Conservation (phyloP, 2,888 invertebrate species). For the Phrixothrix hirtus region DNA sequence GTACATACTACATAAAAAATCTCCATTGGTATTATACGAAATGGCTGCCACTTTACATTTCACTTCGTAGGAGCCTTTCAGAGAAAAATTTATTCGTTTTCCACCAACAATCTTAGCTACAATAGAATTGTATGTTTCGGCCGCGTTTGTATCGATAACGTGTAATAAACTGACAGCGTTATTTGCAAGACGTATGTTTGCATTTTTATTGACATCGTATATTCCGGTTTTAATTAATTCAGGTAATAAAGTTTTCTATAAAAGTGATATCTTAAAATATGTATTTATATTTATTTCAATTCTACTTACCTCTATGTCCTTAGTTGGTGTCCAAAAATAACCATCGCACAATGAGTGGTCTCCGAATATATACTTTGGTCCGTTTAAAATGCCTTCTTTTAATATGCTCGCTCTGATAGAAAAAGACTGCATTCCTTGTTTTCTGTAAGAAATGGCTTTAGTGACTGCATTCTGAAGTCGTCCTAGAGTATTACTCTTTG, state of each 20-base stretch:
- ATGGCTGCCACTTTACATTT: slow-evolving; percentile 43
- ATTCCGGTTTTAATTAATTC: slow-evolving; percentile 1
- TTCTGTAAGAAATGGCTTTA: slow-evolving; percentile 4
- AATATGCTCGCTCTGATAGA: background rate
- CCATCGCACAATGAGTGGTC: background rate
- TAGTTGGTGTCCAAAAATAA: background rate
- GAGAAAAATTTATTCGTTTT: slow-evolving; percentile 42
- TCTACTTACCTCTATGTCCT: background rate
- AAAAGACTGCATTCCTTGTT: background rate
- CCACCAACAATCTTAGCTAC: slow-evolving; percentile 44
- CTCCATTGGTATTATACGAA: slow-evolving; percentile 35
- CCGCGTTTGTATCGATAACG: slow-evolving; percentile 38
- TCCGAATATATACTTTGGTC: slow-evolving; percentile 2
- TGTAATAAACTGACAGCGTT: slow-evolving; percentile 3
- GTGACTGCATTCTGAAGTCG: slow-evolving; percentile 13
- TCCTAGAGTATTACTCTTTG: background rate
- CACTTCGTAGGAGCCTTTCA: slow-evolving; percentile 39
- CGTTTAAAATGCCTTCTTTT: slow-evolving; percentile 1
- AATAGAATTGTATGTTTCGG: slow-evolving; percentile 40
- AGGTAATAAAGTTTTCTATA: slow-evolving; percentile 2
- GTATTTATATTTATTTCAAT: background rate
- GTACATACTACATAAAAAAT: background rate
- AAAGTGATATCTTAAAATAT: background rate
- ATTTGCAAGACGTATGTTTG: background rate
- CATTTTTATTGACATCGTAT: background rate